These are phyloP conservation scores for Marronus borbonicus DNA, from an alignment of 2,888 invertebrate genomes.

Conservation along the genomic window DNA sequence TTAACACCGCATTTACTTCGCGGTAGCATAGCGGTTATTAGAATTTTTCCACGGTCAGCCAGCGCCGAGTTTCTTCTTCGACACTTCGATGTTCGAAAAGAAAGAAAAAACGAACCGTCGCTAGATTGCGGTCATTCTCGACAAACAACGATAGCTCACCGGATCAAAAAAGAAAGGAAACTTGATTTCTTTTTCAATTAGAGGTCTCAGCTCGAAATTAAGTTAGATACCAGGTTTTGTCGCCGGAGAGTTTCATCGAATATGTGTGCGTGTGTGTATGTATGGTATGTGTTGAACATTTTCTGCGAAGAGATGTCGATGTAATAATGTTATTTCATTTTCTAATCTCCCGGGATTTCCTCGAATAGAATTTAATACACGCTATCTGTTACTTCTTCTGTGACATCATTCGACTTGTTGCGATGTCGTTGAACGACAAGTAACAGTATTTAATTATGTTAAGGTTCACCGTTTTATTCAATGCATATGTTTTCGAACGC, in stretches of 20 bases:
- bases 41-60: background rate
- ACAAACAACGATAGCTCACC: background rate
- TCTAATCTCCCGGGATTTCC: background rate
- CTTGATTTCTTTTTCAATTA: constrained; percentile 40
- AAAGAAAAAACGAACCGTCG: background rate
- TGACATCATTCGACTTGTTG: too few species aligned
- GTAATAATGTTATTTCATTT: background rate
- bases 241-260: background rate
- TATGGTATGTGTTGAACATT: too few species aligned
- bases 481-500: too few species aligned
- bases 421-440: too few species aligned
- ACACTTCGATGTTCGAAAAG: background rate
- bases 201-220: constrained; percentile 4
- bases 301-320: background rate
- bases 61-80: background rate
- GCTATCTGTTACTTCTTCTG: too few species aligned
- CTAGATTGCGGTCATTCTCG: constrained; percentile 10
- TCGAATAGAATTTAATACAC: background rate
- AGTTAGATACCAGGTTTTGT: constrained; percentile 26
- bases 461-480: too few species aligned
- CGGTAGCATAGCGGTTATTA: background rate
- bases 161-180: constrained; percentile 25
- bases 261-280: too few species aligned
- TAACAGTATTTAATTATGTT: too few species aligned
- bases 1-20: constrained; percentile 1